Conservation (phyloP, 2,888 invertebrate species). For the Plagiodera versicolora region DNA sequence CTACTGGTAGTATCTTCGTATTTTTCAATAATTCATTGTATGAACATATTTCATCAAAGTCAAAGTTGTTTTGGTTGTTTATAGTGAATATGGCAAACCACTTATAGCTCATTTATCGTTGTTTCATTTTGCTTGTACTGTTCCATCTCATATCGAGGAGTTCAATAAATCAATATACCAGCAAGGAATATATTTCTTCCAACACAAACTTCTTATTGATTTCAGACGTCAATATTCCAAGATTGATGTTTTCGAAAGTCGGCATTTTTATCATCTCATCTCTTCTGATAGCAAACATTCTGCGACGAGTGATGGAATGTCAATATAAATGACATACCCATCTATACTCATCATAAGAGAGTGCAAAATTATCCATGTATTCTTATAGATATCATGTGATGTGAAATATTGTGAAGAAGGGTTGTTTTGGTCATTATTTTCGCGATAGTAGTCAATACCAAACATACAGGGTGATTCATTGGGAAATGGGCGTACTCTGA, state of each 20-base stretch:
- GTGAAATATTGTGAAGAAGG: not conserved
- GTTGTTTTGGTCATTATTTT: not conserved
- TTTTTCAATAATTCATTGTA: too few species aligned
- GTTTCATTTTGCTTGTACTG: not conserved
- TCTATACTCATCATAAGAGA: slow-evolving; percentile 3
- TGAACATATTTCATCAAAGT: not conserved
- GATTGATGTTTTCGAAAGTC: not conserved
- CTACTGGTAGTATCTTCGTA: too few species aligned
- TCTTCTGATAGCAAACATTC: not conserved
- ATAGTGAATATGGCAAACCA: not conserved
- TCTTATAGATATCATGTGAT: not conserved
- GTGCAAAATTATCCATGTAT: not conserved
- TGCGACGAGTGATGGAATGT: slow-evolving; percentile 2
- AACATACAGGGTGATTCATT: too few species aligned
- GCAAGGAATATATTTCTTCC: not conserved
- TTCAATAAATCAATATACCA: not conserved
- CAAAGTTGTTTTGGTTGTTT: not conserved
- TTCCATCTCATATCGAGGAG: not conserved
- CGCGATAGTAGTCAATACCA: too few species aligned
- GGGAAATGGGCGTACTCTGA: too few species aligned
- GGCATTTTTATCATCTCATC: not conserved
- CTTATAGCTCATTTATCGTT: not conserved
- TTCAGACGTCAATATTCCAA: not conserved
- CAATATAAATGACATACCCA: slow-evolving; percentile 12
- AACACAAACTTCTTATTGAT: not conserved